Evolutionary conservation across 2,797 vertebrate species (phyloP), one percentile per base, ranked within the genome.

Genomic region (Pteropus rufus): DNA sequence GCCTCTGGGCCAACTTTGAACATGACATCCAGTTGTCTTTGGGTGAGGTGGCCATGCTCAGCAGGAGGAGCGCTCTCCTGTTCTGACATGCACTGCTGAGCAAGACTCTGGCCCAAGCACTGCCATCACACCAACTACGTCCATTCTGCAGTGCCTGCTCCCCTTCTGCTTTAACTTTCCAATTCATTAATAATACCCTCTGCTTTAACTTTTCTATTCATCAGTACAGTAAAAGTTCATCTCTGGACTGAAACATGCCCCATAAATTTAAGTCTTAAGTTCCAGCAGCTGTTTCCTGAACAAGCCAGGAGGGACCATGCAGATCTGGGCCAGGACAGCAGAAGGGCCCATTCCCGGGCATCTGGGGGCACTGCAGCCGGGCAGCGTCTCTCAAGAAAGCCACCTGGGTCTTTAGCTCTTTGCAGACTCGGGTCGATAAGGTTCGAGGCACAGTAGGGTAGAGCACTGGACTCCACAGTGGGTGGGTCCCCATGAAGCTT

Each of bases 101-200:
- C 5, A 7, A 81, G 83, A 64, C 75, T 70, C 84, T 7, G 1
- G 36, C 49, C 49, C 26, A 19, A 6, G 2, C 58, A 0, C 52
- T 1, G 54, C 73, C 65, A 44, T 54, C 60, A 44, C 49, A 23
- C 92, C 73, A 75, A 75, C 77, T 31, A 62, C 23, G 16, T 82
- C 36, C 46, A 80, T 39, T 58, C 70, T 44, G 21, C 36, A 44
- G 52, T n/a, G 62, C 79, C 92, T 69, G 73, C 39, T 46, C 54
- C 65, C 96, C 92, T 93, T 93, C 96, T 96, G 93, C 94, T 94
- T 70, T 90, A 96, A 92, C 93, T 94, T 97, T 96, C 86, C 69
- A 72, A 93, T 83, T 97, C 97, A 92, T 96, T 95, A 83, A 88
- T 39, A 88, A 93, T 70, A 54, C n/a, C 52, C 73, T 64, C 72